Conservation (phyloP, 2,797 vertebrate genomes). For the Hyperoplus lanceolatus region DNA sequence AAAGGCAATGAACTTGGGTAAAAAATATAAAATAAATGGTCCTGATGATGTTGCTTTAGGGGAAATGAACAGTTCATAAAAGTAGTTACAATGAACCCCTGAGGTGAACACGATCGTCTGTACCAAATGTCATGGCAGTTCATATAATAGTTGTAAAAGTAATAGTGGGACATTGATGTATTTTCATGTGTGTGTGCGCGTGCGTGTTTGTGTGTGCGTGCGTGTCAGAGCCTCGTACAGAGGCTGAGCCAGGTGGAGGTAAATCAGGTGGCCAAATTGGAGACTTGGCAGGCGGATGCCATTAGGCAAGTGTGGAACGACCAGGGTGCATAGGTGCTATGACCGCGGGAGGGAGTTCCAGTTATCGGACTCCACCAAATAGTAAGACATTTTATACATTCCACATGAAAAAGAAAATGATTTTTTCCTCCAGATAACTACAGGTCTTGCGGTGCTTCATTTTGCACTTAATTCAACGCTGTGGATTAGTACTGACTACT, state of each 20-base stretch:
- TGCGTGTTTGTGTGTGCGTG: not conserved
- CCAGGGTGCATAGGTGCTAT: constrained; percentile 87
- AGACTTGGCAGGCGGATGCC: constrained; percentile 83
- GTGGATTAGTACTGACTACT: constrained; percentile 2
- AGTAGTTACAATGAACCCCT: not conserved
- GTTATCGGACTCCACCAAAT: constrained; percentile 91
- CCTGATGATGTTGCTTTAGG: not conserved
- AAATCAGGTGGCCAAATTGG: constrained; percentile 73
- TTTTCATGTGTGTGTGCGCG: too few species aligned
- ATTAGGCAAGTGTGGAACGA: constrained; percentile 90
- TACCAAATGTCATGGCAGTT: not conserved
- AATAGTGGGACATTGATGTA: too few species aligned
- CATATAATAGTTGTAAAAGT: too few species aligned
- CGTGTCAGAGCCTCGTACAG: constrained; percentile 81
- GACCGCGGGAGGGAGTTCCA: constrained; percentile 89
- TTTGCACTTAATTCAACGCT: not conserved
- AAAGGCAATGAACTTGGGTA: too few species aligned
- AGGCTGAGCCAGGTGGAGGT: constrained; percentile 83
- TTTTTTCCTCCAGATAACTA: not conserved
- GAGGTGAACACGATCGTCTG: not conserved
- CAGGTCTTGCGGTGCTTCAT: not conserved
- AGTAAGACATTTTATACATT: constrained; percentile 81
- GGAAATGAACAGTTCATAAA: not conserved
- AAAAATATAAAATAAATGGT: not conserved
- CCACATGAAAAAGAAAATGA: not conserved